Percentiles rank a stretch among this genome's conserved stretches.
phyloP scores from a whole-genome alignment of 1,140 invertebrate genomes.

The Luehdorfia chinensis region DNA sequence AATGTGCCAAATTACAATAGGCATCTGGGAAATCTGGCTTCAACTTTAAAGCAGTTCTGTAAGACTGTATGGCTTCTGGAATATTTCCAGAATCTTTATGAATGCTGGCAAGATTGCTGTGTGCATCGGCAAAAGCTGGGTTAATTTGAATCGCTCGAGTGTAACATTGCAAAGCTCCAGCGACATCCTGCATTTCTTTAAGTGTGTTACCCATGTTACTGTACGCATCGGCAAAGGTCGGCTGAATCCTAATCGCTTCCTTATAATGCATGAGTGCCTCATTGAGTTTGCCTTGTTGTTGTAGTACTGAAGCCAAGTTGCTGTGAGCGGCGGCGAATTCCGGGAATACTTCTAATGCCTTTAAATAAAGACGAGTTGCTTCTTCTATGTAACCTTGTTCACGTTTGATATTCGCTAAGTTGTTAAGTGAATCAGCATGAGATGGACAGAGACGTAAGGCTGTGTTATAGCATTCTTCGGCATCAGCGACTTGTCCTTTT shows the following conservation, averaged over 20 bases:
- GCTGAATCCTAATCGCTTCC: conserved; percentile 97
- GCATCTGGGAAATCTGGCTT: conserved; percentile 99
- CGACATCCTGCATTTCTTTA: conserved; percentile 99
- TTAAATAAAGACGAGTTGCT: conserved; percentile 95
- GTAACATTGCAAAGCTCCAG: conserved; percentile 97
- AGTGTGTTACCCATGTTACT: conserved; percentile 99
- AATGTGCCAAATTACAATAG: conserved; percentile 99
- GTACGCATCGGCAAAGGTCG: conserved; percentile 97
- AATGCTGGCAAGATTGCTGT: conserved; percentile 99
- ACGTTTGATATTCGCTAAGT: conserved; percentile 94
- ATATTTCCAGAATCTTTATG: conserved; percentile 99
- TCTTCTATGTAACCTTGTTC: conserved; percentile 97
- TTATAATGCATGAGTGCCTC: conserved; percentile 99
- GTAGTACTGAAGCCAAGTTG: conserved; percentile 97
- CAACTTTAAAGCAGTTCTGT: conserved; percentile 97
- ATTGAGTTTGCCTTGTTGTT: conserved; percentile 97
- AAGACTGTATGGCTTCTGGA: conserved; percentile 98
- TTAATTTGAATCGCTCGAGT: conserved; percentile 98
- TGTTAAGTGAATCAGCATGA: conserved; percentile 99
- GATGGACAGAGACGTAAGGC: conserved; percentile 95
- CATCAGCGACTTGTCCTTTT: conserved; percentile 96
- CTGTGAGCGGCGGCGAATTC: conserved; percentile 99
- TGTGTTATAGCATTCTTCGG: conserved; percentile 99
- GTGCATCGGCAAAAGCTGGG: conserved; percentile 98
- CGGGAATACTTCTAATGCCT: conserved; percentile 95